These are phyloP conservation scores for Achatina immaculata DNA, from an alignment of 1,140 invertebrate genomes.

Conservation along the genomic window DNA sequence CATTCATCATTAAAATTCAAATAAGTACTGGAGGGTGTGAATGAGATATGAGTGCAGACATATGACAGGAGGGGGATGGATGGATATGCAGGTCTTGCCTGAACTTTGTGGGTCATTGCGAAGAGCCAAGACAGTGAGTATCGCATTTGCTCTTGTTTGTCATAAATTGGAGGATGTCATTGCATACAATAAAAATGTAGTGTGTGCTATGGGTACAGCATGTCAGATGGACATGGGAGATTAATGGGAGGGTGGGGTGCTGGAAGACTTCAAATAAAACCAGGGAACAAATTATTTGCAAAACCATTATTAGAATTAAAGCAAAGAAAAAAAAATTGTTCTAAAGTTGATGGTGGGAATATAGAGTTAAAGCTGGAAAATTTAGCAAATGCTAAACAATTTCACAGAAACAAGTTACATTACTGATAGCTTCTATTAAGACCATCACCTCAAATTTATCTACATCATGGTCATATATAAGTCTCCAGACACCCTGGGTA, in stretches of 20 bases:
- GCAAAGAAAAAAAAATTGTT: no score
- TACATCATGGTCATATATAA: no score
- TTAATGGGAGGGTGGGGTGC: no score
- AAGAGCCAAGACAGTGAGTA: neutral
- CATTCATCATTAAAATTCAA: constrained; percentile 40
- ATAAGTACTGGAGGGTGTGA: constrained; percentile 35
- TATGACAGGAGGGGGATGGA: neutral
- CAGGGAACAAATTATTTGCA: neutral
- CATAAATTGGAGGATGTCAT: neutral
- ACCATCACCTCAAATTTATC: no score
- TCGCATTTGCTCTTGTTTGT: neutral
- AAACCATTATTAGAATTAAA: neutral
- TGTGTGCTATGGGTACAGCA: no score
- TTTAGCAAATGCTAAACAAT: neutral
- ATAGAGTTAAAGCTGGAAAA: no score
- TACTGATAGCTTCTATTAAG: no score
- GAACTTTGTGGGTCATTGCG: constrained; percentile 27
- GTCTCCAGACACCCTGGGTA: no score
- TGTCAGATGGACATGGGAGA: neutral
- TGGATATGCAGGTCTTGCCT: constrained; percentile 22
- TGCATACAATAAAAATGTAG: neutral
- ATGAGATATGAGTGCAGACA: constrained; percentile 24
- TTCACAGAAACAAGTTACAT: no score
- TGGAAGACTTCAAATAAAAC: constrained; percentile 20
- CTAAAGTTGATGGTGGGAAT: neutral